Base-by-base conservation (phyloP, 2,113 vertebrate genomes). In the Microcebus murinus region DNA sequence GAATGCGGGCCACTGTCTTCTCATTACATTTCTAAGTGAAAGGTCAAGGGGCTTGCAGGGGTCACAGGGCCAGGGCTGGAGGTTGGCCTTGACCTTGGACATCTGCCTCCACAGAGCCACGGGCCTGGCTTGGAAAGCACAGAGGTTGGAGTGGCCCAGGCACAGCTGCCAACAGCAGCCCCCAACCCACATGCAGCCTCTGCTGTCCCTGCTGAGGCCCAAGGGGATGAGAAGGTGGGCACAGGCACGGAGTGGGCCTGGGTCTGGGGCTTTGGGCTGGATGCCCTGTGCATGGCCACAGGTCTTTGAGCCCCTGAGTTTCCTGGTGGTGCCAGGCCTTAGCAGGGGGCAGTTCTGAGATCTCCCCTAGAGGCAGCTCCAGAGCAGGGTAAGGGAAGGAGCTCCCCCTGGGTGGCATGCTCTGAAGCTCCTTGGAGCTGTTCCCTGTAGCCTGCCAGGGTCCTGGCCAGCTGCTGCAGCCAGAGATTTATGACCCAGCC, bases 401-500 rank as follows among this genome's bases (percentile, higher is more conserved):
- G 61, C 29, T 65, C 29, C 29, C 57, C 18, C 5, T 65, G 74
- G 50, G 77, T 52, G 86, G 36, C 29, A 11, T 5, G 70, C 39
- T 57, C 70, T 48, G 34, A 11, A 61, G 84, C 76, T 90, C 27
- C 73, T 70, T 27, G 39, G 83, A 76, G 76, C 74, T 90, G 45
- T 8, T 59, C 76, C 42, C 29, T 70, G 55, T n/a, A 2, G 2
- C 63, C 87, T 65, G 52, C 61, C 20, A 36, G 82, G n/a, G 94
- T 25, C 36, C 84, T 25, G 79, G 92, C 36, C 84, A 59, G 81
- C 8, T 18, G 4, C 71, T 15, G 63, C 42, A 67, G 14, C 29
- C 18, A 5, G 80, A 88, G 77, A 96, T 94, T 92, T 94, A 91
- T 3, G 17, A 52, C 70, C 42, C 79, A 65, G 95, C 74, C 90